Conservation (phyloP, 2,888 invertebrate genomes). For the Pristionchus fissidentatus region DNA sequence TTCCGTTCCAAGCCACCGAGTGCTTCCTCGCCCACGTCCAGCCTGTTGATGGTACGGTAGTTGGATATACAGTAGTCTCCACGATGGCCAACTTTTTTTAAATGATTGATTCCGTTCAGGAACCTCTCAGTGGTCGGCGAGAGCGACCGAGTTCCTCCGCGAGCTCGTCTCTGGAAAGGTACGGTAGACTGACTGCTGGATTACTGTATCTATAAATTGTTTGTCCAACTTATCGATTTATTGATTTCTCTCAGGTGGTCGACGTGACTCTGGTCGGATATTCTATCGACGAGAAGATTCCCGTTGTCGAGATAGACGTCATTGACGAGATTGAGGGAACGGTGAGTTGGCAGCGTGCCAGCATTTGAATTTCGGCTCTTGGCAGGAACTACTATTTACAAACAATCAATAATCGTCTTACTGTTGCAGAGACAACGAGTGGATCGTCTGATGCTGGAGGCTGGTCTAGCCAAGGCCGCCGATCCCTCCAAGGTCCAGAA, state of each 20-base stretch:
- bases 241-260: conserved; percentile 15
- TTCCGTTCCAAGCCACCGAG: conserved; percentile 98
- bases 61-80: neutral
- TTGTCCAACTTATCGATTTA: neutral
- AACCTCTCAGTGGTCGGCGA: conserved; percentile 67
- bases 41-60: conserved; percentile 83
- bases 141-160: conserved; percentile 67
- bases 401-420: neutral
- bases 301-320: conserved; percentile 67
- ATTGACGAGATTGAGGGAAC: conserved; percentile 47
- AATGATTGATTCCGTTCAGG: conserved; percentile 55
- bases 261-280: conserved; percentile 69
- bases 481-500: conserved; percentile 65
- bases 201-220: neutral
- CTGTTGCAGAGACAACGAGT: conserved; percentile 66
- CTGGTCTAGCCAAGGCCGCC: conserved; percentile 70
- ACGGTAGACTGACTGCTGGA: neutral
- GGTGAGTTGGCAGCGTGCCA: conserved; percentile 13
- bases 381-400: neutral
- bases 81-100: neutral
- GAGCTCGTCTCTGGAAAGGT: conserved; percentile 65
- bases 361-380: neutral
- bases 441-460: conserved; percentile 67
- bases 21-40: conserved; percentile 91
- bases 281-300: conserved; percentile 66